phyloP scores from a whole-genome alignment of 53 echinoderm and acorn worm genomes.

The Patiria pectinifera region DNA sequence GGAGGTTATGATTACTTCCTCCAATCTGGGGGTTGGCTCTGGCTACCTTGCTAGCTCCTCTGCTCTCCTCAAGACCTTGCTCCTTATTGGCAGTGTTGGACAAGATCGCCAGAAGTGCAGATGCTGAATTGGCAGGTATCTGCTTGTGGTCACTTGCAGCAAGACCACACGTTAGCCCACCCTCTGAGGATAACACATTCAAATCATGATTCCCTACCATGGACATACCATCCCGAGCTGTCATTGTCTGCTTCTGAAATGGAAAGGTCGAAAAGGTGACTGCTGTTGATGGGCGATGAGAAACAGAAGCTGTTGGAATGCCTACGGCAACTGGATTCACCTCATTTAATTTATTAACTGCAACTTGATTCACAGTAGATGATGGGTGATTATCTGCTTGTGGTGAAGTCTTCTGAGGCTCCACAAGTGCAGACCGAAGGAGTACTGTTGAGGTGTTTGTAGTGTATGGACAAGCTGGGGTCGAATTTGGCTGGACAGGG shows the following conservation, averaged over 20 bases:
- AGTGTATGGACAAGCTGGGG: constrained; percentile 35
- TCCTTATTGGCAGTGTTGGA: constrained; percentile 53
- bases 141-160: not conserved
- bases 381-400: constrained; percentile 8
- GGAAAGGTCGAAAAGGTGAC: constrained; percentile 75
- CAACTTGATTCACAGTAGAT: not conserved
- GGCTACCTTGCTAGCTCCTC: constrained; percentile 11
- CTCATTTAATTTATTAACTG: not conserved
- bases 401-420: not conserved
- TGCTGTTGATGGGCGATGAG: constrained; percentile 48
- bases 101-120: constrained; percentile 54
- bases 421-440: not conserved
- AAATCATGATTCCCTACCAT: not conserved
- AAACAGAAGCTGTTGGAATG: not conserved
- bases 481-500: not conserved
- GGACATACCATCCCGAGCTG: not conserved
- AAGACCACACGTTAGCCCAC: not conserved
- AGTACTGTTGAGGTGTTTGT: constrained; percentile 51
- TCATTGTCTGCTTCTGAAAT: constrained; percentile 47
- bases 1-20: not conserved
- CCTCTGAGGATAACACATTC: constrained; percentile 12
- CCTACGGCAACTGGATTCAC: too few species aligned
- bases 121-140: constrained; percentile 32
- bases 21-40: constrained; percentile 28
- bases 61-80: constrained; percentile 21